Evolutionary conservation across 2,888 invertebrate genomes (phyloP).

Genomic region (Kryphioiulus occultus): DNA sequence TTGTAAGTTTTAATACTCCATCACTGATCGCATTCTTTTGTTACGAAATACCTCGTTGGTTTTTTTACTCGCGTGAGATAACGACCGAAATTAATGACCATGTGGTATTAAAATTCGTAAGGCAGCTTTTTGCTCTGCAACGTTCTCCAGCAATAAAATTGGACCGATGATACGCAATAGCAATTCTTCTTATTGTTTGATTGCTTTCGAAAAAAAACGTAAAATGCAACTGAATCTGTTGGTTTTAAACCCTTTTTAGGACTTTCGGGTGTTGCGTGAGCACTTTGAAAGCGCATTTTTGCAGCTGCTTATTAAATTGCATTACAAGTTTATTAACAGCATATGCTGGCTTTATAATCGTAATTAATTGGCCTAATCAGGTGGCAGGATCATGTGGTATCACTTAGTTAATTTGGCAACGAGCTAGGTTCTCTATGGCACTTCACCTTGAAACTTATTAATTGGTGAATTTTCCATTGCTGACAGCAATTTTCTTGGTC

Average conservation of each 20-base stretch:
- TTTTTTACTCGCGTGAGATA: background rate
- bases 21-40: slow-evolving; percentile 32
- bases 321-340: slow-evolving; percentile 34
- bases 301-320: slow-evolving; percentile 22
- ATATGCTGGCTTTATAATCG: background rate
- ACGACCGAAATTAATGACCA: slow-evolving; percentile 32
- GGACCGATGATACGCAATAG: background rate
- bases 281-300: background rate
- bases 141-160: background rate
- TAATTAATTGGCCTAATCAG: slow-evolving; percentile 28
- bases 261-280: background rate
- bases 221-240: background rate
- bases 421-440: too few species aligned
- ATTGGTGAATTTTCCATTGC: too few species aligned
- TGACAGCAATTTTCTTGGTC: too few species aligned
- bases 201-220: background rate
- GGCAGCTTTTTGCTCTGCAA: background rate
- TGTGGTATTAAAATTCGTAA: background rate
- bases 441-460: too few species aligned
- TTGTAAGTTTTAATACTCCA: background rate
- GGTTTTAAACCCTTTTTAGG: slow-evolving; percentile 18
- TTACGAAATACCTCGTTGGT: background rate
- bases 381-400: background rate
- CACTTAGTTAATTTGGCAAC: too few species aligned
- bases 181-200: too few species aligned